Base-by-base conservation (phyloP, 2,888 invertebrate species). In the Campoplex capitator region DNA sequence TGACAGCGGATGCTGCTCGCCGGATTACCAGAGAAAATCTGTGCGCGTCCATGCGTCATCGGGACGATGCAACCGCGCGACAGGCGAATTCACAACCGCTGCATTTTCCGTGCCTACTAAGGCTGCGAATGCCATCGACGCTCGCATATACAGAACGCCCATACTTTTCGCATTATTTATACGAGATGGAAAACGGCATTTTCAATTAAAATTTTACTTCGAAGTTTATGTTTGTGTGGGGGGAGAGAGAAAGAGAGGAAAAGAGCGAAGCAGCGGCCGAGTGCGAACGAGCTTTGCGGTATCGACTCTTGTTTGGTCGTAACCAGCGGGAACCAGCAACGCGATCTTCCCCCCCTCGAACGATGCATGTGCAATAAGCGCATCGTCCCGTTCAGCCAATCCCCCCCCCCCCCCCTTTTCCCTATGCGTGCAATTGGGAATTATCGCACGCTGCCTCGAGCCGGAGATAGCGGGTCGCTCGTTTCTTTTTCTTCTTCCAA, bases 291-390 rank as follows among this genome's bases (percentile, higher is more conserved):
- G 45, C 9, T 48, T 76, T 65, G 62, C 42, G 56, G 48, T 56
- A 74, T 74, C 48, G 74, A 56, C 56, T 45, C 51, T 74, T 80
- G 79, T 80, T 80, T 80, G 80, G 28, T 70, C 68, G 84, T 70
- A 70, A 87, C 84, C 56, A 48, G 58, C 75, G 45, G 65, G 65
- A 62, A 65, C 75, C 54, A 68, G 56, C 38, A 67, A 54, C 78
- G 78, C 45, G 51, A n/a, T 35, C 56, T 18, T 48, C 23, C 28
- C 54, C 73, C 13, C 18, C 51, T 67, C 80, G 76, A 85, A 45
- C 54, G 62, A 48, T 71, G 77, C 82, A 58, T 78, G 83, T 83
- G 80, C 87, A 85, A 88, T 86, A 86, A 89, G 77, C 85, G 78
- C 77, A 83, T 90, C 87, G 82, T 89, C 88, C 58, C 13, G 38